phyloP scores from a whole-genome alignment of 2,888 invertebrate species.

The Sinopyrophorus schimmeli region DNA sequence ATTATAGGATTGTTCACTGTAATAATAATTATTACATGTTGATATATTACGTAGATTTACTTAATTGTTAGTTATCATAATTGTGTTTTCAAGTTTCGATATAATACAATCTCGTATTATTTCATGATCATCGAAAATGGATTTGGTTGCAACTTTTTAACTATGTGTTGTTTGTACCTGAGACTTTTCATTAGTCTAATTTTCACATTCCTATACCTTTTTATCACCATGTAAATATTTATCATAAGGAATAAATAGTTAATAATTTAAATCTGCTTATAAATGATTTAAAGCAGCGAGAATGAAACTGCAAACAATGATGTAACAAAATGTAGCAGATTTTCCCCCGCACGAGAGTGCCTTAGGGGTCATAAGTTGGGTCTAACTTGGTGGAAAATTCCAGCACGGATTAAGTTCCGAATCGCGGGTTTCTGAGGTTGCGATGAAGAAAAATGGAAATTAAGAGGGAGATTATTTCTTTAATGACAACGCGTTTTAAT shows the following conservation, averaged over 20 bases:
- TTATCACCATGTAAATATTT: constrained; percentile 25
- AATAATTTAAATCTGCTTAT: constrained; percentile 2
- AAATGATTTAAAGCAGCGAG: too few relatives aligned
- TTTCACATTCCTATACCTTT: constrained; percentile 17
- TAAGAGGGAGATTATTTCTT: too few relatives aligned
- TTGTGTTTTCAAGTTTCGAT: constrained; percentile 11
- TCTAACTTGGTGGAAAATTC: too few relatives aligned
- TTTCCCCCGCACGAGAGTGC: too few relatives aligned
- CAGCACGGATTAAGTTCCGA: too few relatives aligned
- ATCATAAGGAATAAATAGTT: constrained; percentile 26
- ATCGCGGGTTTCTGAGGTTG: too few relatives aligned
- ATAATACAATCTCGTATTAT: constrained; percentile 9
- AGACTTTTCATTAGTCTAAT: constrained; percentile 5
- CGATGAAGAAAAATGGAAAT: too few relatives aligned
- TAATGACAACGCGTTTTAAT: too few relatives aligned
- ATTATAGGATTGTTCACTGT: constrained; percentile 30
- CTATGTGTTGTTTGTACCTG: constrained; percentile 21
- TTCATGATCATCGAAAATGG: constrained; percentile 6
- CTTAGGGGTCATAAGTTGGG: too few relatives aligned
- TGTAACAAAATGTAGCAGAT: too few relatives aligned
- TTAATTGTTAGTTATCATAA: constrained; percentile 28
- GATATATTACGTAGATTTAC: constrained; percentile 31
- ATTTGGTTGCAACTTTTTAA: too few relatives aligned
- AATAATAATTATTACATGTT: constrained; percentile 31
- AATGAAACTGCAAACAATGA: too few relatives aligned